Evolutionary conservation across 1,140 invertebrate species (phyloP), one percentile per base, ranked within the genome.

Genomic region (Heterodera carotae): DNA sequence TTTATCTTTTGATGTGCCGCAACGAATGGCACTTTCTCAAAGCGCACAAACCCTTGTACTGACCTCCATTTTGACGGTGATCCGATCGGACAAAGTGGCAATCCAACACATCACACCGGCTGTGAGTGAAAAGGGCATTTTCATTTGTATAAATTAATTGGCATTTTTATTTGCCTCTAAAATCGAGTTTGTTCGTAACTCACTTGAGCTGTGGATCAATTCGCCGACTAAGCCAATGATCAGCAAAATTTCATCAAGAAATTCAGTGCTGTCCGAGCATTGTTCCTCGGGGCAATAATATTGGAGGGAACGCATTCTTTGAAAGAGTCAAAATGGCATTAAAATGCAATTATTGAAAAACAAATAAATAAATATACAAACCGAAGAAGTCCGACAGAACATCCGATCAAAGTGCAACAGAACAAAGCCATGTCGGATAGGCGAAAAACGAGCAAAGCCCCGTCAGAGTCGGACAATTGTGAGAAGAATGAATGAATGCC

Each of bases 171-270:
- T 36, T 36, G 60, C 27, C 12, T 7, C 39, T 8, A 31, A 7
- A 8, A 2, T 36, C 62, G 15, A 66, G 8, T 8, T 8, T 66
- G 62, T 7, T 12, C 62, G 39, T 0, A 22, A 56, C n/a, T 18
- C 33, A 74, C 72, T 81, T 18, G 67, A 72, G 25, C 72, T 85
- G 48, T 82, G 84, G 36, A 87, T 69, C 25, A 87, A 60, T 75
- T 87, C 85, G 2, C 85, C 85, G 56, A 88, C 78, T n/a, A 87
- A 64, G 2, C 85, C 85, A 67, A 87, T 87, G 29, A 86, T 76
- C 7, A 87, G 77, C 36, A 87, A 71, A 74, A 87, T 87, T 53
- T 88, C 86, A 53, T 87, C 85, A 29, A 87, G 75, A 34, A 88
- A 85, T 72, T 87, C 85, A 2, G 80, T 77, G 73, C 77, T 85